Conservation (phyloP, 1,140 invertebrate species). For the Mylabris phalerata region DNA sequence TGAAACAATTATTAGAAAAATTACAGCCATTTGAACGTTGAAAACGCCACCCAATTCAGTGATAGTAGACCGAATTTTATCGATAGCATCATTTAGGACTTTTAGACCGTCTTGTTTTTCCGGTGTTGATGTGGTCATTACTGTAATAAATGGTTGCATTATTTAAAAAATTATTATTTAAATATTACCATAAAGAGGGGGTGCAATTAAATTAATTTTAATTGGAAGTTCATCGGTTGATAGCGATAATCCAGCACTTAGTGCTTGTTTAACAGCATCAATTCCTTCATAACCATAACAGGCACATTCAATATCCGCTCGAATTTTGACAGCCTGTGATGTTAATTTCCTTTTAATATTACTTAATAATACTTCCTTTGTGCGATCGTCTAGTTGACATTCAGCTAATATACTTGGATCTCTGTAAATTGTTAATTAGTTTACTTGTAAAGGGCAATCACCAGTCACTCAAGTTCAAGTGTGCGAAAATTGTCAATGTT, state of each 20-base stretch:
- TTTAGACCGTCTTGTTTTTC: slow-evolving; percentile 91
- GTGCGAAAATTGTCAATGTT: no score
- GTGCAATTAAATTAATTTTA: slow-evolving; percentile 98
- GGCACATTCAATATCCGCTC: slow-evolving; percentile 96
- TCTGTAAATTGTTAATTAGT: slow-evolving; percentile 47
- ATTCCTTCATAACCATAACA: slow-evolving; percentile 99
- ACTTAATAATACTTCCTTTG: slow-evolving; percentile 85
- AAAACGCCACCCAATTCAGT: slow-evolving; percentile 83
- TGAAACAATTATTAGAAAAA: slow-evolving; percentile 33
- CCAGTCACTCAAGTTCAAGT: no score
- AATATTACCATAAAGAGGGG: slow-evolving; percentile 82
- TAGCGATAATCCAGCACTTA: slow-evolving; percentile 85
- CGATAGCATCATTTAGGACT: slow-evolving; percentile 81
- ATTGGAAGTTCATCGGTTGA: slow-evolving; percentile 93
- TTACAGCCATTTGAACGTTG: slow-evolving; percentile 89
- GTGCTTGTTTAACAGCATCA: slow-evolving; percentile 93
- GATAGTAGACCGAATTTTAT: slow-evolving; percentile 81
- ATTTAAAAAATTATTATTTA: no score
- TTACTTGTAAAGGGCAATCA: not conserved
- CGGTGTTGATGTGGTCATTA: slow-evolving; percentile 96
- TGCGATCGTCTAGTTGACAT: slow-evolving; percentile 88
- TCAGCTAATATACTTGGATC: slow-evolving; percentile 93
- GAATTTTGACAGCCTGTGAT: slow-evolving; percentile 96
- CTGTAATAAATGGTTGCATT: slow-evolving; percentile 46
- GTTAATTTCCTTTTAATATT: slow-evolving; percentile 96